A percentile compares a stretch with the other conserved stretches of the same genome.
Conservation (phyloP, 2,888 invertebrate species). For the Nomada ruficornis region DNA sequence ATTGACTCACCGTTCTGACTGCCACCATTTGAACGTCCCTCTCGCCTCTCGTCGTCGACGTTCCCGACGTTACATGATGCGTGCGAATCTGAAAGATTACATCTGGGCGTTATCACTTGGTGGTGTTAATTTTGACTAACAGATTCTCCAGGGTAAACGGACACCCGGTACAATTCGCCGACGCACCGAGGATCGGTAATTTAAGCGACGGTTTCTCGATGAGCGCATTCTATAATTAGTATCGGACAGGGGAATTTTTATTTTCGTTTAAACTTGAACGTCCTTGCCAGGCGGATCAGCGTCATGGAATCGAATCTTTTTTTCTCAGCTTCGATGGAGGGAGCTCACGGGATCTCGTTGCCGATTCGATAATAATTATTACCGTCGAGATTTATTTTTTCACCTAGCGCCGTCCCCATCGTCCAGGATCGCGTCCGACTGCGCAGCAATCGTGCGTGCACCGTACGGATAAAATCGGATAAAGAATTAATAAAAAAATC, state of each 20-base stretch:
- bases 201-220: slow-evolving; percentile 70
- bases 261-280: slow-evolving; percentile 84
- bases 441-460: slow-evolving; percentile 41
- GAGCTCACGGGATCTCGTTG: slow-evolving; percentile 49
- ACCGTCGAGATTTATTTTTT: slow-evolving; percentile 74
- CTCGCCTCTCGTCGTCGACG: slow-evolving; percentile 37
- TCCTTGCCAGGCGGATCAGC: slow-evolving; percentile 75
- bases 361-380: slow-evolving; percentile 73
- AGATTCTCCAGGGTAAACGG: not conserved
- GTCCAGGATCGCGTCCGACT: slow-evolving; percentile 28
- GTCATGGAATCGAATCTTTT: slow-evolving; percentile 52
- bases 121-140: not conserved
- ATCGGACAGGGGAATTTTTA: slow-evolving; percentile 79
- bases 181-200: slow-evolving; percentile 68
- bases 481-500: slow-evolving; percentile 50
- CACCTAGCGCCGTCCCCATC: slow-evolving; percentile 69
- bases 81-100: slow-evolving; percentile 57
- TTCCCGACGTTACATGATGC: slow-evolving; percentile 57
- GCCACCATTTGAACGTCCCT: slow-evolving; percentile 29
- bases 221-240: slow-evolving; percentile 82
- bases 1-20: slow-evolving; percentile 68
- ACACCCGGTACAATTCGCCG: slow-evolving; percentile 47
- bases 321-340: slow-evolving; percentile 33
- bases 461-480: slow-evolving; percentile 4
- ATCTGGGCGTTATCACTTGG: slow-evolving; percentile 10